Evolutionary conservation across 2,888 invertebrate genomes (phyloP), one percentile per base, ranked within the genome.

Genomic region (Melinopterus prodromus): DNA sequence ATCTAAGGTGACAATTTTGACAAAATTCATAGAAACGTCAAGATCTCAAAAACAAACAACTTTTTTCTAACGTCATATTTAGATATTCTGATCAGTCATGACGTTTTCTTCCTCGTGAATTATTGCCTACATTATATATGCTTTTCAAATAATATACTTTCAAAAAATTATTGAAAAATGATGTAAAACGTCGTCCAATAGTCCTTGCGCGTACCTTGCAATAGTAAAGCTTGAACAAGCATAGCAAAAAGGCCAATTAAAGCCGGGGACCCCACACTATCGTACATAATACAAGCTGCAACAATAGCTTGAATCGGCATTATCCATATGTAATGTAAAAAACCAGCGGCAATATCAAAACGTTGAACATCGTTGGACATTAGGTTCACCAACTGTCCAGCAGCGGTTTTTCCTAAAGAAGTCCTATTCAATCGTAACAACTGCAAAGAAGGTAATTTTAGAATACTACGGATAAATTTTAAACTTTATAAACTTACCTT

Each of bases 301-400:
- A 95, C 92, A 0, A 93, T 90, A 9, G 93, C 93, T 84, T 95
- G 93, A 14, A 96, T 90, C 0, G 96, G 96, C 90, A 95, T 95
- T 78, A 96, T 92, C 95, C 96, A 95, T 74, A 96, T 88, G 87
- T 94, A 96, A 88, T 96, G 95, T 14, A 96, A 88, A 86, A 93
- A 93, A 77, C 93, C 85, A 16, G 94, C 91, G 26, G 93, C 92
- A 88, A 93, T 89, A 86, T 97, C 97, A 87, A 97, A 96, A 82
- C 96, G 92, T 84, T 93, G 93, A 2, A 97, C 96, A 87, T 97
- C 97, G 85, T 96, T 97, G 0, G 96, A 96, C 90, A 97, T 91
- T 79, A 97, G 89, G 88, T 97, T 97, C 75, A 97, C 93, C 84
- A 97, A 93, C 88, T 96, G 95, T 0, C 96, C 97, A 83, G 95